Base-by-base conservation (phyloP, 1,140 invertebrate genomes). In the Rhysida immarginata region DNA sequence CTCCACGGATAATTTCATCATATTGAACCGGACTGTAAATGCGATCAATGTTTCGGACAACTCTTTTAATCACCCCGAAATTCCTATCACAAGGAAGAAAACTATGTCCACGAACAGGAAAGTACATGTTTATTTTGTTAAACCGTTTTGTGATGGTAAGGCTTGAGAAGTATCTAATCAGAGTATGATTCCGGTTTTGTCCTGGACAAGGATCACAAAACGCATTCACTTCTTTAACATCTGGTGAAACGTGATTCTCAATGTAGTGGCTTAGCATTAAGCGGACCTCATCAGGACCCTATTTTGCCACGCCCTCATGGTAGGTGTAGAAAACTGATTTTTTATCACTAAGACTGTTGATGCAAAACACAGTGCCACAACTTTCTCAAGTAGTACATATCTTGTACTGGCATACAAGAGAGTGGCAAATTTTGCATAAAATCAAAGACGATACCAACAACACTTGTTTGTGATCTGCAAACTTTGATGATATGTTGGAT, bases 11-110 rank as follows among this genome's bases (percentile, higher is more conserved):
- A 5, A 35, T 16, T 8, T 35, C 29, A 35, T 35, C 16, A 35
- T 35, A 35, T 35, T 35, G 29, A 16, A 35, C 16, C 5, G 29
- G 29, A 8, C 5, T 8, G 18, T 46, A 46, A 23, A 46, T 23
- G 5, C 18, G 44, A 23, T 46, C 44, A 46, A 18, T 5, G 44
- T 20, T 11, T 3, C 5, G 44, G 8, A 46, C 44, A 46, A 46
- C 61, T 48, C 57, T 60, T 48, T 69, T 66, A 41, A 64, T 58
- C 20, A 45, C 45, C 2, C 59, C 63, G 61, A 68, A 68, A 46
- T 66, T 54, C 35, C 64, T 51, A 53, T 69, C 66, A 46, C 62
- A 65, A 0, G 59, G 65, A 14, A 67, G 57, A 58, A 67, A 69
- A 25, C 60, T 62, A 58, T 68, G 65, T 5, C 64, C 65, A 42